A percentile compares a stretch with the other conserved stretches of the same genome.
phyloP scores from a whole-genome alignment of 2,113 vertebrate genomes.

The Rhinoptilus africanus region DNA sequence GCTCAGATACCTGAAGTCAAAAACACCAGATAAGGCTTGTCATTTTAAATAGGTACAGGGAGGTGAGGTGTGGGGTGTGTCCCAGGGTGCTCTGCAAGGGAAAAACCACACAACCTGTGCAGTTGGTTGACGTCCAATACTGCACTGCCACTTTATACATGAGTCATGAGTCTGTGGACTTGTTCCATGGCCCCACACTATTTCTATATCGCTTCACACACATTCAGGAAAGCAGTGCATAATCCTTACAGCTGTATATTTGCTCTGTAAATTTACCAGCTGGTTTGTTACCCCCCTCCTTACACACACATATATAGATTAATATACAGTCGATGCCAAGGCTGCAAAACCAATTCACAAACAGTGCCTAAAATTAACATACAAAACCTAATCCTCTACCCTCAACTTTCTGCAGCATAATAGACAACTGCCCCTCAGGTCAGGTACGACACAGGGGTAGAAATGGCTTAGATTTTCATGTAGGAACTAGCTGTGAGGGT shows the following conservation, averaged over 20 bases:
- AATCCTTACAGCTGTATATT: conserved; percentile 38
- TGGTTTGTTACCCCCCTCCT: background rate
- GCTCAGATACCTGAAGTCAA: background rate
- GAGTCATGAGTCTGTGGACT: background rate
- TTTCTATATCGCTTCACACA: background rate
- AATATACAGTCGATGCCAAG: background rate
- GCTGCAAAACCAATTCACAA: background rate
- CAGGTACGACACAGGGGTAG: background rate
- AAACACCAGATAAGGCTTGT: background rate
- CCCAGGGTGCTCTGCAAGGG: background rate
- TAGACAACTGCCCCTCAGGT: background rate
- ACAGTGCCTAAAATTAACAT: background rate
- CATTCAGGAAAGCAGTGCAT: conserved; percentile 4
- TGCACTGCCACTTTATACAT: background rate
- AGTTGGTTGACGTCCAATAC: background rate
- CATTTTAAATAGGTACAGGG: background rate
- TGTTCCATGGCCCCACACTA: background rate
- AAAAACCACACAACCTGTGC: background rate
- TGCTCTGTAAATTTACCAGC: background rate
- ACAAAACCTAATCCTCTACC: background rate
- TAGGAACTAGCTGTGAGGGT: background rate
- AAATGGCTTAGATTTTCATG: background rate
- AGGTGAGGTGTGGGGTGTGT: background rate
- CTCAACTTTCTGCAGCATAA: background rate
- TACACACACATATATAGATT: background rate